These are phyloP conservation scores for Polydrusus cervinus DNA, from an alignment of 2,888 invertebrate genomes.

Conservation along the genomic window DNA sequence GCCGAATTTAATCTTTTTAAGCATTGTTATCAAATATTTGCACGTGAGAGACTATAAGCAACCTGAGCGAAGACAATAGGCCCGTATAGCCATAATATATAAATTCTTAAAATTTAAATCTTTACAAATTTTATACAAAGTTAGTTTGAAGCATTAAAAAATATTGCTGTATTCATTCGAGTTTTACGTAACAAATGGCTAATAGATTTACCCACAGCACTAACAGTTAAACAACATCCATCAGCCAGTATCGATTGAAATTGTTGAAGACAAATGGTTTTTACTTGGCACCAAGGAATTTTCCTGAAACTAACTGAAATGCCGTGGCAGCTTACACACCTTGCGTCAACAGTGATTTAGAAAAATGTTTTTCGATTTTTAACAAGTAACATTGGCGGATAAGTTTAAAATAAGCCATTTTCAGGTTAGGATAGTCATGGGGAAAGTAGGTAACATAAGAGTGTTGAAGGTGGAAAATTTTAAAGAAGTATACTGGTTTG, in stretches of 20 bases:
- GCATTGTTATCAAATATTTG: too few relatives aligned
- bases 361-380: conserved; percentile 11
- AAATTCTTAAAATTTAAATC: too few relatives aligned
- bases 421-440: not conserved
- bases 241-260: conserved; percentile 20
- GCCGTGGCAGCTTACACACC: conserved; percentile 11
- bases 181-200: conserved; percentile 3
- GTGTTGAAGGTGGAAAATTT: too few relatives aligned
- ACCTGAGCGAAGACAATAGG: too few relatives aligned
- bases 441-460: too few relatives aligned
- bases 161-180: too few relatives aligned
- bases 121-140: too few relatives aligned
- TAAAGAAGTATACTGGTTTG: too few relatives aligned
- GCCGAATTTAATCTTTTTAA: too few relatives aligned
- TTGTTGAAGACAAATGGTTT: conserved; percentile 20
- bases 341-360: conserved; percentile 23
- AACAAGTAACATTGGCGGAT: not conserved
- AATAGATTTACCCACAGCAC: not conserved
- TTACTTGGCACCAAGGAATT: conserved; percentile 19
- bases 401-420: not conserved
- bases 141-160: too few relatives aligned
- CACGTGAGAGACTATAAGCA: too few relatives aligned
- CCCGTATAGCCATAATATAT: too few relatives aligned
- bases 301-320: conserved; percentile 18
- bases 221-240: conserved; percentile 11